Percentiles rank a stretch among this genome's conserved stretches.
Evolutionary conservation across 2,888 invertebrate species (phyloP).

Genomic region (Spicauda simplicius): DNA sequence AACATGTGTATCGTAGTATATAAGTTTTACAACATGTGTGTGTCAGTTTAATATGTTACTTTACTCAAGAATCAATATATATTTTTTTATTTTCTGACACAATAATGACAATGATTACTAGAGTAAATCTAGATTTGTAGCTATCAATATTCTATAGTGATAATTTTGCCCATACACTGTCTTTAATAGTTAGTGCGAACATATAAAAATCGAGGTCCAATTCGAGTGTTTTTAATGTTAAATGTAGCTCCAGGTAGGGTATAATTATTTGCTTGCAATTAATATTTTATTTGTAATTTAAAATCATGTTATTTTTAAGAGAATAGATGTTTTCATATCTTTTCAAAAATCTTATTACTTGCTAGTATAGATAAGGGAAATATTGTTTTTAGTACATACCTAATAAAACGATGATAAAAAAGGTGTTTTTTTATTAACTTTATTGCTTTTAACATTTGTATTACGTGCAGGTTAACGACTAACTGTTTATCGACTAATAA

Average conservation of each 20-base stretch:
- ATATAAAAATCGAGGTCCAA: slow-evolving; percentile 81
- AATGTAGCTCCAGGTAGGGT: slow-evolving; percentile 66
- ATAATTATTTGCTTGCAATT: slow-evolving; percentile 61
- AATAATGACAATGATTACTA: slow-evolving; percentile 34
- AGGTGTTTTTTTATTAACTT: slow-evolving; percentile 50
- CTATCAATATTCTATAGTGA: slow-evolving; percentile 35
- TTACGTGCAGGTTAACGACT: slow-evolving; percentile 42
- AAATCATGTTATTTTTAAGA: slow-evolving; percentile 81
- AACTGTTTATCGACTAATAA: slow-evolving; percentile 22
- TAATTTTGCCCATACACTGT: slow-evolving; percentile 57
- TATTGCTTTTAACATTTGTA: slow-evolving; percentile 16
- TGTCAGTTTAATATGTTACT: slow-evolving; percentile 10
- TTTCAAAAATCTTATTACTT: slow-evolving; percentile 78
- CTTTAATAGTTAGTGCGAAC: slow-evolving; percentile 74
- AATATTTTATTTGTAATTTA: slow-evolving; percentile 68
- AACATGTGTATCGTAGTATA: slow-evolving; percentile 17
- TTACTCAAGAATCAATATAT: slow-evolving; percentile 31
- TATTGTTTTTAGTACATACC: slow-evolving; percentile 78
- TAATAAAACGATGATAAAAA: slow-evolving; percentile 74
- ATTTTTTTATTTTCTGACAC: slow-evolving; percentile 39
- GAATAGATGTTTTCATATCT: slow-evolving; percentile 70
- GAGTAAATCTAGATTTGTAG: slow-evolving; percentile 33
- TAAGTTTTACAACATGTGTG: slow-evolving; percentile 18
- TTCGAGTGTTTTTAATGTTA: slow-evolving; percentile 75
- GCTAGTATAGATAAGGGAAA: slow-evolving; percentile 81